These are phyloP conservation scores for Cryptops parisi DNA, from an alignment of 2,888 invertebrate genomes.

Conservation along the genomic window DNA sequence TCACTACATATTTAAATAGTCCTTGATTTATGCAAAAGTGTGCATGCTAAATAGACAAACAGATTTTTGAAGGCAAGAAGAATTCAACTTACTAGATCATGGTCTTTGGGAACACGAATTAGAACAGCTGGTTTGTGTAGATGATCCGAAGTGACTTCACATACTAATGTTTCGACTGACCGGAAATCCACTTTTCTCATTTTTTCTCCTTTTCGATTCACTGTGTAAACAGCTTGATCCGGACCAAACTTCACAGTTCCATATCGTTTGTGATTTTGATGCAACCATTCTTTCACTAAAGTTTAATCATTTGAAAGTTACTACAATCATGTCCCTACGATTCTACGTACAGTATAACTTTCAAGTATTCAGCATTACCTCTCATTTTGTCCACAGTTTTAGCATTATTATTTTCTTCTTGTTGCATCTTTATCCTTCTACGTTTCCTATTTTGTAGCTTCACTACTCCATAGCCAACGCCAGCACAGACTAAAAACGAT, in stretches of 20 bases:
- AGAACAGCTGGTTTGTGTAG: conserved; percentile 53
- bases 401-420: conserved; percentile 50
- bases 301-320: no score
- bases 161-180: conserved; percentile 59
- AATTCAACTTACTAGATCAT: conserved; percentile 52
- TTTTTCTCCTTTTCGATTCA: conserved; percentile 83
- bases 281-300: conserved; percentile 87
- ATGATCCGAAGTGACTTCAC: conserved; percentile 70
- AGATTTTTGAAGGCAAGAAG: no score
- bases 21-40: no score
- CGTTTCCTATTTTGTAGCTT: conserved; percentile 76
- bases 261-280: conserved; percentile 73
- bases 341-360: no score
- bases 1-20: no score
- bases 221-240: conserved; percentile 67
- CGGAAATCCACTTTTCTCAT: conserved; percentile 64
- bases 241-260: conserved; percentile 84
- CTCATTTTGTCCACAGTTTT: conserved; percentile 68
- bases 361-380: conserved; percentile 12
- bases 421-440: conserved; percentile 62
- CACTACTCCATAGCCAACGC: conserved; percentile 81
- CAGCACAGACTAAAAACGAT: conserved; percentile 65
- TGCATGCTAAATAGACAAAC: no score
- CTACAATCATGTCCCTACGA: no score
- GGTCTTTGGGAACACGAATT: conserved; percentile 63